Evolutionary conservation across 2,113 vertebrate species (phyloP), one percentile per base, ranked within the genome.

Genomic region (Thunnus thynnus): DNA sequence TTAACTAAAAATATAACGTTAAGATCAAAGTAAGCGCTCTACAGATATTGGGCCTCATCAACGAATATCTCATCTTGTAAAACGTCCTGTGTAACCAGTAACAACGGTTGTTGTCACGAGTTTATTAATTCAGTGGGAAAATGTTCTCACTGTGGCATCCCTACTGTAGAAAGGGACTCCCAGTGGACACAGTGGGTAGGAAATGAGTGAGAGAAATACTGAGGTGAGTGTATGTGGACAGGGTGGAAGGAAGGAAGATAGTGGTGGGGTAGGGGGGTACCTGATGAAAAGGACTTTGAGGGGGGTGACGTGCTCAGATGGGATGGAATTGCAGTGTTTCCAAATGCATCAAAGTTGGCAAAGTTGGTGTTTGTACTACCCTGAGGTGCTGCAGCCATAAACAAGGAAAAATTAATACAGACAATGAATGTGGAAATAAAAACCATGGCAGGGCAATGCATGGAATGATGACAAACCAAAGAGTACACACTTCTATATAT

Each of bases 301-400:
- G 97, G 96, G 96, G 97, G 95, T 95, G 98, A 97, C 41, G 91
- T 93, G 90, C 91, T 91, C 85, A 92, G 88, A 96, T 97, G 96
- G 96, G 96, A 97, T 92, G 96, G 95, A 93, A 96, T 96, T 96
- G 95, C 94, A 96, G 97, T 96, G 95, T 97, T 97, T 96, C 97
- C 97, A 96, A 99, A 99, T 91, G 97, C 97, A 94, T 97, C 97
- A 97, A 99, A 99, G 94, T 99, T 97, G 97, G 97, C 98, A 98
- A 99, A 99, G 95, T 97, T 97, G 96, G 96, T 95, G 92, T 95
- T 95, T 95, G 96, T 95, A 94, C 96, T 96, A 96, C 94, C 97
- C 94, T 97, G 97, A 95, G 96, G 96, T 96, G 96, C 95, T 96
- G 88, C 79, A 94, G 95, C 94, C 92, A 94, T 82, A 95, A 62